Evolutionary conservation across 2,888 invertebrate genomes (phyloP).

Genomic region (Parasteatoda lunata): DNA sequence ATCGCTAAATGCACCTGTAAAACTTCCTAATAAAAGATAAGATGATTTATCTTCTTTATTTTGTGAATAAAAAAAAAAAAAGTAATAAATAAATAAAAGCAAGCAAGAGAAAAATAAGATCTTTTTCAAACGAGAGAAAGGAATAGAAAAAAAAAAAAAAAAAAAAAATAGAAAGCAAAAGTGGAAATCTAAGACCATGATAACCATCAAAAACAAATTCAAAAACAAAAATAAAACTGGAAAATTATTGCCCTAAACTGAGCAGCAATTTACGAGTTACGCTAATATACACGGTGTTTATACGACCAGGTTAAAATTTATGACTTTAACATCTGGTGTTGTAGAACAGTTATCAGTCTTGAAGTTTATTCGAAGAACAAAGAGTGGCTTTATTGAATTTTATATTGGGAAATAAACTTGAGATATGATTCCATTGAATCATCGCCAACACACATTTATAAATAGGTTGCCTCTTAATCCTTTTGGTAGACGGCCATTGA

Average conservation of each 20-base stretch:
- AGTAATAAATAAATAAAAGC: no score
- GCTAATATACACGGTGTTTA: constrained; percentile 41
- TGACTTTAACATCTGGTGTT: constrained; percentile 18
- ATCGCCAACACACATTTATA: not conserved
- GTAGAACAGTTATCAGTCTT: constrained; percentile 22
- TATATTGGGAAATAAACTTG: constrained; percentile 3
- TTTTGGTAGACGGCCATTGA: not conserved
- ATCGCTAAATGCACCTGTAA: no score
- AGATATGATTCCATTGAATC: constrained; percentile 5
- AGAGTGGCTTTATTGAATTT: not conserved
- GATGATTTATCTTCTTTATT: no score
- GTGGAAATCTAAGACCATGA: not conserved
- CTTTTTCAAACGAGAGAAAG: no score
- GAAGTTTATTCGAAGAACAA: constrained; percentile 2
- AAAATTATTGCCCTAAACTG: not conserved
- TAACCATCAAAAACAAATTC: not conserved
- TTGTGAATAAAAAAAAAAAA: no score
- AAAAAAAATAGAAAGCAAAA: no score
- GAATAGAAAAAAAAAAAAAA: no score
- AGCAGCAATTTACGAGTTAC: not conserved
- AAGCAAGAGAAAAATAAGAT: no score
- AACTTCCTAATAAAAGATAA: no score
- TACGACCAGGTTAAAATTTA: constrained; percentile 41
- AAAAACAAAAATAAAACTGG: not conserved
- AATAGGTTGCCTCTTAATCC: not conserved